These are phyloP conservation scores for Pithecia hirsuta DNA, from an alignment of 2,797 vertebrate genomes.

Conservation along the genomic window DNA sequence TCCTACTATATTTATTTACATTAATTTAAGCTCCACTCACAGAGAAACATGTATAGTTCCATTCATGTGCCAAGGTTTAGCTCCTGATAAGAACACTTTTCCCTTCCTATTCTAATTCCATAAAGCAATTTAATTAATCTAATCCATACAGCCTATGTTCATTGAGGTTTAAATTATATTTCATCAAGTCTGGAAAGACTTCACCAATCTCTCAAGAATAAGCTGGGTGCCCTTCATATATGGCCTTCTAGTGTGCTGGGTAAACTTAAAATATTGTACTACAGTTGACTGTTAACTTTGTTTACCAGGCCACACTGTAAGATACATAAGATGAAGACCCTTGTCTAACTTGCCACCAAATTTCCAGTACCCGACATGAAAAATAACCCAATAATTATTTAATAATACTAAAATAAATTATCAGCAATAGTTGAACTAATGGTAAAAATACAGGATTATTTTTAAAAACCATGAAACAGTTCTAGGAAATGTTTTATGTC, in stretches of 20 bases:
- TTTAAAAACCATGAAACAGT: neutral
- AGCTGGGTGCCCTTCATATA: neutral
- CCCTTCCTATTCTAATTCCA: neutral
- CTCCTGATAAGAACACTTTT: neutral
- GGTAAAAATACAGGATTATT: neutral
- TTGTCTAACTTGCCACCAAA: neutral
- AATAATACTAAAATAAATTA: neutral
- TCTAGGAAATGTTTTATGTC: neutral
- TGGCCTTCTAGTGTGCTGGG: neutral
- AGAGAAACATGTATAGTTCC: neutral
- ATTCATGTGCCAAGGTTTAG: neutral
- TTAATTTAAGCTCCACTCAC: neutral
- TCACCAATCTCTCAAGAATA: neutral
- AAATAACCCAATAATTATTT: neutral
- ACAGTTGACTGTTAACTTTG: neutral
- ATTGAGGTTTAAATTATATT: neutral
- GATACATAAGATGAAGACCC: neutral
- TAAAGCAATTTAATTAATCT: neutral
- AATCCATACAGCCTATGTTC: neutral
- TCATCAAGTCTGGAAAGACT: neutral
- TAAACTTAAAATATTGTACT: neutral
- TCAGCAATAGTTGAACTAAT: neutral
- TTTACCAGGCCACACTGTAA: neutral
- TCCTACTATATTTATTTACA: neutral
- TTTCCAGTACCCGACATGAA: neutral